Base-by-base conservation (phyloP, 2,113 vertebrate species). In the Clinocottus analis region DNA sequence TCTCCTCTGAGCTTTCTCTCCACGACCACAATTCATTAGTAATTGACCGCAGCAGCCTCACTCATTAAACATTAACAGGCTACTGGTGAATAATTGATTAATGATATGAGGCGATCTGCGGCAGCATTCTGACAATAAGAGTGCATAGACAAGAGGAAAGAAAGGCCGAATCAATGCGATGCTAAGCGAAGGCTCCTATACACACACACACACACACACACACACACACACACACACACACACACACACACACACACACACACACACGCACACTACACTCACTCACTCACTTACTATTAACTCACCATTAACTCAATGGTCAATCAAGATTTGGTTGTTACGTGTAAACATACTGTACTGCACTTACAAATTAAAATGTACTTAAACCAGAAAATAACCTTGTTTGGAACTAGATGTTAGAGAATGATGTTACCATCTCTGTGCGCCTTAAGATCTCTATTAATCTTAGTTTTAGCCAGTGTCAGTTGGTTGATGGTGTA, bases 21-120 rank as follows among this genome's bases (percentile, higher is more conserved):
- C 87, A 87, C 19, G 45, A 90, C 89, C 92, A 93, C 72, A 86
- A 93, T 95, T 95, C 93, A 94, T 94, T 93, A 95, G 86, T 86
- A 89, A 92, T 91, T 95, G 95, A 95, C 95, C 93, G 94, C 89
- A 95, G 91, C 85, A 92, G 87, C 74, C 85, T 90, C 89, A 75
- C 67, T 90, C 93, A 94, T 94, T 83, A 96, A 96, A 96, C 77
- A 93, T 94, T 94, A 92, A 93, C 94, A 74, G 47, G 62, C 65
- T 90, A 77, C 84, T 91, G 84, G 93, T 97, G 93, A 97, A 95
- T 94, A 95, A 95, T 95, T 96, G 93, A 96, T 94, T 93, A 84
- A 91, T 91, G 92, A 94, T 94, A 85, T 83, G 94, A 85, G 84
- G 86, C 89, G 92, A 91, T 77, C 85, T 89, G 87, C 45, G 82